Percentiles rank a stretch among this genome's conserved stretches.
phyloP scores from a whole-genome alignment of 2,888 invertebrate species.

The Strigamia crassipes region DNA sequence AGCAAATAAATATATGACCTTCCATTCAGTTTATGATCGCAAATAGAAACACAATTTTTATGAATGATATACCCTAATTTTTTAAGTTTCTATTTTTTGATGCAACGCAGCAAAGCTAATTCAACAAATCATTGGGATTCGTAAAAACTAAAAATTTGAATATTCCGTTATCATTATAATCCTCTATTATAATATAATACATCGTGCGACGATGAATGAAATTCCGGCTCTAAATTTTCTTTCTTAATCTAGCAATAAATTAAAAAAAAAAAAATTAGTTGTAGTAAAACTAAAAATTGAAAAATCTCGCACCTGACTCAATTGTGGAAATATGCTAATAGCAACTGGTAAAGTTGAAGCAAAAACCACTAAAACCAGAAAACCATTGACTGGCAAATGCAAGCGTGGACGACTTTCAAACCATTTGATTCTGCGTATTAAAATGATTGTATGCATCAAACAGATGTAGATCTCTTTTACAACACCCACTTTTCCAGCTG shows the following conservation, averaged over 20 bases:
- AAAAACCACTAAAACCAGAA: slow-evolving; percentile 47
- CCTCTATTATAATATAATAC: background rate
- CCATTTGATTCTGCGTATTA: slow-evolving; percentile 44
- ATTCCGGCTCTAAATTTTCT: background rate
- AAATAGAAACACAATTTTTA: too few relatives aligned
- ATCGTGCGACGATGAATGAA: background rate
- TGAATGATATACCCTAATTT: too few relatives aligned
- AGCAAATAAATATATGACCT: too few relatives aligned
- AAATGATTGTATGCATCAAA: background rate
- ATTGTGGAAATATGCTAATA: slow-evolving; percentile 49
- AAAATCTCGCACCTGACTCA: background rate
- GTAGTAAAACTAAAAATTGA: too few relatives aligned
- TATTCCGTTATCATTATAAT: background rate
- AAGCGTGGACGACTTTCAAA: slow-evolving; percentile 44
- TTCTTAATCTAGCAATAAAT: background rate
- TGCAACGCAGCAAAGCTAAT: too few relatives aligned
- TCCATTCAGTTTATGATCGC: too few relatives aligned
- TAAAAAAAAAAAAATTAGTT: too few relatives aligned
- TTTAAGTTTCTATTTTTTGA: too few relatives aligned
- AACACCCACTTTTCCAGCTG: slow-evolving; percentile 58
- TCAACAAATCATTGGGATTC: background rate
- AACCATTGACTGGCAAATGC: slow-evolving; percentile 48
- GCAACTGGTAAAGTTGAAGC: slow-evolving; percentile 49
- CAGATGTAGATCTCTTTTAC: too few relatives aligned
- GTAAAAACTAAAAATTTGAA: background rate